A percentile compares a stretch with the other conserved stretches of the same genome.
These are phyloP conservation scores for Callyntrura guangdongensis DNA, from an alignment of 2,888 invertebrate genomes.

Conservation along the genomic window DNA sequence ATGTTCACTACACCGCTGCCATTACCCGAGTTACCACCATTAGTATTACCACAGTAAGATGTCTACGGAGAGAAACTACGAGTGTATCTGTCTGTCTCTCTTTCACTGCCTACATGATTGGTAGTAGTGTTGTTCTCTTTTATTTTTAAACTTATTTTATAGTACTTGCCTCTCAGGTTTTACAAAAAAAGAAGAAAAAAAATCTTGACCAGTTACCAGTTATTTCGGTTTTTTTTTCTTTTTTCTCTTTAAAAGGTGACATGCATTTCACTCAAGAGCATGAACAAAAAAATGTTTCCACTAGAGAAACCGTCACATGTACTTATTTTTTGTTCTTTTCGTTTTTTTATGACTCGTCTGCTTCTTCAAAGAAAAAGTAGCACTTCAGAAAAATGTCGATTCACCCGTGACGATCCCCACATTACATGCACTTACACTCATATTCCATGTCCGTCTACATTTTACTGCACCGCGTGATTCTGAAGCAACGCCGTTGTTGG, in stretches of 20 bases:
- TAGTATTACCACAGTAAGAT: neutral
- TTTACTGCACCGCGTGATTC: too few species aligned
- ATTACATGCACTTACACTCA: neutral
- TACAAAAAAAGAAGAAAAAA: too few species aligned
- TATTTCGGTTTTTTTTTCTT: too few species aligned
- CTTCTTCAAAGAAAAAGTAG: neutral
- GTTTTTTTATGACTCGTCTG: neutral
- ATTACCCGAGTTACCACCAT: neutral
- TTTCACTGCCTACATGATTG: neutral
- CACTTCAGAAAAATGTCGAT: neutral
- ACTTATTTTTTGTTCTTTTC: neutral
- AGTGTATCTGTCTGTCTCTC: neutral
- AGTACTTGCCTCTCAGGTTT: too few species aligned
- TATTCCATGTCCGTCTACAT: too few species aligned
- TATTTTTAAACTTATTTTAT: too few species aligned
- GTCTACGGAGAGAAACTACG: neutral
- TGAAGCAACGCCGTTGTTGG: too few species aligned
- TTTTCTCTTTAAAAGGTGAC: neutral
- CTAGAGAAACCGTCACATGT: neutral
- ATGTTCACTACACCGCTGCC: neutral
- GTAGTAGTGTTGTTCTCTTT: too few species aligned
- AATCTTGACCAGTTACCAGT: too few species aligned
- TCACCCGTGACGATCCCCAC: too few species aligned
- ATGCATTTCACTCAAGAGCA: slow-evolving; percentile 18
- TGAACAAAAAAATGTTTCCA: neutral